Evolutionary conservation across 2,797 vertebrate species (phyloP).

Genomic region (Xenops minutus): DNA sequence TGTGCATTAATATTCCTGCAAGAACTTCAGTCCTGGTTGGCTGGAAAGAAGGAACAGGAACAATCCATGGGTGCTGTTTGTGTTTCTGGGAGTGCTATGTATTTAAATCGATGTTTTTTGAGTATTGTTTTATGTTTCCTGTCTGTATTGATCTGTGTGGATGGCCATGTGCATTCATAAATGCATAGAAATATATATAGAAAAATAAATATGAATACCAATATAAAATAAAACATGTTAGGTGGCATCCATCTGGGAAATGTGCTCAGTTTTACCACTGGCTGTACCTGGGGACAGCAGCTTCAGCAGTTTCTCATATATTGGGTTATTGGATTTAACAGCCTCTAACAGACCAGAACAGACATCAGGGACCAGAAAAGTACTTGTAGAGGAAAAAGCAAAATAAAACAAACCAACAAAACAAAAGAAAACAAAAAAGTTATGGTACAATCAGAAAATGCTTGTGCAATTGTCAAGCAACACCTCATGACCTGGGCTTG

Average conservation of each 20-base stretch:
- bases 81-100: background rate
- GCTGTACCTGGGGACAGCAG: background rate
- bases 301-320: background rate
- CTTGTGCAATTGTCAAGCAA: background rate
- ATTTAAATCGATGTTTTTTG: background rate
- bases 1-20: background rate
- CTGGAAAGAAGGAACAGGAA: background rate
- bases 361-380: background rate
- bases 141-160: background rate
- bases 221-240: background rate
- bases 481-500: background rate
- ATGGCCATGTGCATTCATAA: background rate
- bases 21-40: background rate
- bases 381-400: background rate
- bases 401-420: background rate
- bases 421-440: too few relatives aligned
- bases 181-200: background rate
- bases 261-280: background rate
- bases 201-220: background rate
- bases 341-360: background rate
- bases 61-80: fast-evolving
- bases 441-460: background rate
- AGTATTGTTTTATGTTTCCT: background rate
- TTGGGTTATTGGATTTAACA: background rate
- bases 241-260: background rate